phyloP scores from a whole-genome alignment of 2,888 invertebrate species.

The Ernsta delagoae region DNA sequence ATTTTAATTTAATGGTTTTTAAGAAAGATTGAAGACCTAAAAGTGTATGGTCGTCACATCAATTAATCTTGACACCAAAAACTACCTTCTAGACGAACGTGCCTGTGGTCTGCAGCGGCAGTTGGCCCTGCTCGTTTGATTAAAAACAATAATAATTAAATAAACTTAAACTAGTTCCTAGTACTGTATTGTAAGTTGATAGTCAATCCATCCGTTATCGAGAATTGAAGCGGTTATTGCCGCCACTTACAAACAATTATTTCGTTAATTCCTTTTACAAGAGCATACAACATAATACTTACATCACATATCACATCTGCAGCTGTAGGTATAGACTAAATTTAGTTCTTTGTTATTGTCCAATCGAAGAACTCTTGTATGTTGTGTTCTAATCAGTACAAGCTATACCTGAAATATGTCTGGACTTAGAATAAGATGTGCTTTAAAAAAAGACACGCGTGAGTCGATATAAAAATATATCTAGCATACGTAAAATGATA shows the following conservation, averaged over 20 bases:
- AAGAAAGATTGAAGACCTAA: too few relatives aligned
- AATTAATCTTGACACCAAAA: too few relatives aligned
- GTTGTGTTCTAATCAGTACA: background rate
- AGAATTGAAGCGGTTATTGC: constrained; percentile 40
- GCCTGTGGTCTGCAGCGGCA: too few relatives aligned
- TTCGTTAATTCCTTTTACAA: constrained; percentile 22
- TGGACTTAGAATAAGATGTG: background rate
- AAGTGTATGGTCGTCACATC: too few relatives aligned
- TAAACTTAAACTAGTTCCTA: too few relatives aligned
- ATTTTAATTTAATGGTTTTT: too few relatives aligned
- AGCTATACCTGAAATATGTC: background rate
- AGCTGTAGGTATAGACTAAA: background rate
- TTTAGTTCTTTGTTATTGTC: constrained; percentile 4
- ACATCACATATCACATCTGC: background rate
- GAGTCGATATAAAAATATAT: background rate
- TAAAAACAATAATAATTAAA: too few relatives aligned
- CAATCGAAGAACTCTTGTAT: background rate
- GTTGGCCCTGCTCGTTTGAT: too few relatives aligned
- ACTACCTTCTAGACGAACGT: too few relatives aligned
- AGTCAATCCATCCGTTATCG: constrained; percentile 26
- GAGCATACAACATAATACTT: background rate
- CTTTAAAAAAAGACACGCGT: constrained; percentile 8
- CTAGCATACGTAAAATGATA: too few relatives aligned
- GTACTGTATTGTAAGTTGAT: too few relatives aligned
- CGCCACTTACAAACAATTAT: constrained; percentile 47